phyloP scores from a whole-genome alignment of 2,797 vertebrate genomes.

The Gallinago stenura region DNA sequence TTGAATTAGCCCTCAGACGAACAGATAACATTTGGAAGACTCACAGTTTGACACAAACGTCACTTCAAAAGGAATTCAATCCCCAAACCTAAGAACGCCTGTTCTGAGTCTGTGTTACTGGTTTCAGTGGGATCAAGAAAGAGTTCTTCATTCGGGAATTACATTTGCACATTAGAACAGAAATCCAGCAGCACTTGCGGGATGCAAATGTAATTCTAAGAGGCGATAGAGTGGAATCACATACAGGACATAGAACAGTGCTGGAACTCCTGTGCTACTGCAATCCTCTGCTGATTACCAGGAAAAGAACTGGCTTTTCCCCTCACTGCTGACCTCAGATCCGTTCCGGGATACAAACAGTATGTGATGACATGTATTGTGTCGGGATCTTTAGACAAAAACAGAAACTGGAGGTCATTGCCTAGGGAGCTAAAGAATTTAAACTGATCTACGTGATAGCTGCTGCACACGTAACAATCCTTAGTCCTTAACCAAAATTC shows the following conservation, averaged over 20 bases:
- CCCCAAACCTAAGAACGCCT: neutral
- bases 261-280: neutral
- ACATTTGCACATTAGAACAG: neutral
- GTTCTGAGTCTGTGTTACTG: neutral
- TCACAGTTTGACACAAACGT: neutral
- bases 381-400: slow-evolving; percentile 32
- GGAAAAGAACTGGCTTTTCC: neutral
- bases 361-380: slow-evolving; percentile 27
- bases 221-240: neutral
- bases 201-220: neutral
- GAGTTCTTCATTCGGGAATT: neutral
- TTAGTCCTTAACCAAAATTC: neutral
- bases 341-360: slow-evolving; percentile 44
- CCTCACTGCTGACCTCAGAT: slow-evolving; percentile 36
- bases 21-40: neutral
- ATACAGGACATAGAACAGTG: neutral
- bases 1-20: neutral
- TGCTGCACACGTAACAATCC: neutral
- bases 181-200: neutral
- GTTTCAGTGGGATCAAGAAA: neutral
- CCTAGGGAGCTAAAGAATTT: slow-evolving; percentile 23
- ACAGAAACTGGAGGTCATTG: neutral
- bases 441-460: neutral
- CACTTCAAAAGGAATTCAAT: neutral
- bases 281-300: neutral